Evolutionary conservation across 2,797 vertebrate genomes (phyloP).

Genomic region (Typhlichthys subterraneus): DNA sequence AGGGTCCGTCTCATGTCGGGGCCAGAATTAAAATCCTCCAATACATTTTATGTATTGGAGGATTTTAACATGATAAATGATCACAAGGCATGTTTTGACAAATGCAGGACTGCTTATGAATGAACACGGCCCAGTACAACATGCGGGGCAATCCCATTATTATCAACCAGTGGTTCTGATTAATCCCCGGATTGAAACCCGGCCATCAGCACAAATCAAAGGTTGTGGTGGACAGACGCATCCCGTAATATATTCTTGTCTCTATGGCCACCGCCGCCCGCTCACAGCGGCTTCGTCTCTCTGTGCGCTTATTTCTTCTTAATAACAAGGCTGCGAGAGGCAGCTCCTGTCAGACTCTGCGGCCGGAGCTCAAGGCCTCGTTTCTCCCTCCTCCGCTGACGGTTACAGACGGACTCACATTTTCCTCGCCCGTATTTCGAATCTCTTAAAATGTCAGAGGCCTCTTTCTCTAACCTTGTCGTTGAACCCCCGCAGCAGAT

Average conservation of each 20-base stretch:
- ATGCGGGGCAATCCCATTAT: conserved; percentile 65
- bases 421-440: conserved; percentile 58
- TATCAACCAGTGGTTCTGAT: conserved; percentile 79
- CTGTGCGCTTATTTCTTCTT: conserved; percentile 76
- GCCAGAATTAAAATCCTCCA: conserved; percentile 44
- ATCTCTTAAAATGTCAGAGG: conserved; percentile 62
- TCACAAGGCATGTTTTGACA: conserved; percentile 83
- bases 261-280: conserved; percentile 41
- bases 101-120: conserved; percentile 74
- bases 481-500: background rate
- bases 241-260: conserved; percentile 43
- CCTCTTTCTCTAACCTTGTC: conserved; percentile 12
- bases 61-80: conserved; percentile 76
- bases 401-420: conserved; percentile 34
- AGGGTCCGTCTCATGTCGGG: conserved; percentile 64
- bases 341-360: conserved; percentile 69
- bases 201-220: conserved; percentile 73
- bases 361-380: conserved; percentile 56
- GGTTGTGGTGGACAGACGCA: conserved; percentile 50
- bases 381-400: conserved; percentile 1
- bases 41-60: conserved; percentile 48
- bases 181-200: conserved; percentile 71
- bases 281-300: conserved; percentile 28
- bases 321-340: conserved; percentile 73
- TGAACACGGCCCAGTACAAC: conserved; percentile 57